phyloP scores from a whole-genome alignment of 30 jellyfish, hydroid and myxozoan genomes.

The Cassiopea xamachana region DNA sequence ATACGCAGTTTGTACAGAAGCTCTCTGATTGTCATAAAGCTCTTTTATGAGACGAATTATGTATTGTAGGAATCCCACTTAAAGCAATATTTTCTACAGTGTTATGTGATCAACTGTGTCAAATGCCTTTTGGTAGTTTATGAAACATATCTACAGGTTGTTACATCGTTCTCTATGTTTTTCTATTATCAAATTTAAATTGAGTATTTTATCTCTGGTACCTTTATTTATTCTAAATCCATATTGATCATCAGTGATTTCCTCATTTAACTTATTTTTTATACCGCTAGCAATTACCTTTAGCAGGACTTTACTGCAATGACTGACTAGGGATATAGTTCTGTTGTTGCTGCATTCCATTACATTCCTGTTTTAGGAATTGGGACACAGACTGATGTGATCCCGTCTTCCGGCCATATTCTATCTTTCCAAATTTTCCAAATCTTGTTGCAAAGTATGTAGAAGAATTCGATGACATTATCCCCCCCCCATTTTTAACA shows the following conservation, averaged over 20 bases:
- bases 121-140: no score
- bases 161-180: no score
- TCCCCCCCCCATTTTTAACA: conserved; percentile 33
- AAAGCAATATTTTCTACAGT: conserved; percentile 25
- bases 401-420: conserved; percentile 64
- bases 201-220: no score
- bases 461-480: not conserved
- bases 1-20: conserved; percentile 27
- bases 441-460: conserved; percentile 37
- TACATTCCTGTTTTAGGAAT: conserved; percentile 37
- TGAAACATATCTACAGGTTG: no score
- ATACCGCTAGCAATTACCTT: no score
- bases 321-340: no score
- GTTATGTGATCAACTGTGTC: not conserved
- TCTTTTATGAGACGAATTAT: conserved; percentile 19
- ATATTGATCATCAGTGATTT: no score
- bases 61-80: conserved; percentile 45
- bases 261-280: no score
- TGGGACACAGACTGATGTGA: conserved; percentile 37
- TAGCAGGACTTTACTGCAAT: no score
- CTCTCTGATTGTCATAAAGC: conserved; percentile 46
- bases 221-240: no score
- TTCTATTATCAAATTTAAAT: no score
- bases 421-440: not conserved
- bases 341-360: no score